Percentiles rank a stretch among this genome's conserved stretches.
Evolutionary conservation across 1,140 invertebrate genomes (phyloP).

Genomic region (Leptinotarsa texana): DNA sequence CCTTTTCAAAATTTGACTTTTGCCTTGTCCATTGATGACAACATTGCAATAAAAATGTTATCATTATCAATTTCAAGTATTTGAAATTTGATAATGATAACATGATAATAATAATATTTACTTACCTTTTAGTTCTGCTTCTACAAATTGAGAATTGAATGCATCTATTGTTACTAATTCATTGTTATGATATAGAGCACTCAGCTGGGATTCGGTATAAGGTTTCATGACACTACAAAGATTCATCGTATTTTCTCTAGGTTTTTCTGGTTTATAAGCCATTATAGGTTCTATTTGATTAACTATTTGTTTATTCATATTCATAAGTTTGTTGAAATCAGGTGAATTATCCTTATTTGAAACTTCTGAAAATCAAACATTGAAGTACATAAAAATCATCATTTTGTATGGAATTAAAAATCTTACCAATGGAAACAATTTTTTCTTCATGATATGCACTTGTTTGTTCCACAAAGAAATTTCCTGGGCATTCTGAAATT

Average conservation of each 20-base stretch:
- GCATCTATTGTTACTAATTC: slow-evolving; percentile 58
- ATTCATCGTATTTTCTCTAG: neutral
- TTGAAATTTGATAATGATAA: no score
- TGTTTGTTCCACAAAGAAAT: no score
- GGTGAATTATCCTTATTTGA: neutral
- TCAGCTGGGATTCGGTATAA: slow-evolving; percentile 60
- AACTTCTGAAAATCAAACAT: neutral
- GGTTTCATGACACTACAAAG: slow-evolving; percentile 46
- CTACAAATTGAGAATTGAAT: slow-evolving; percentile 58
- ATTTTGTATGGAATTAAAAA: no score
- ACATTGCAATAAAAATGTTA: neutral
- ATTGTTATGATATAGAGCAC: slow-evolving; percentile 61
- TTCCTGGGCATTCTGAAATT: no score
- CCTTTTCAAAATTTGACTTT: neutral
- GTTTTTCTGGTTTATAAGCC: slow-evolving; percentile 2
- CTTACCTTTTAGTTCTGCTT: slow-evolving; percentile 58
- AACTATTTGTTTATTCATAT: slow-evolving; percentile 14
- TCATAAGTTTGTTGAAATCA: slow-evolving; percentile 9
- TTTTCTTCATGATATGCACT: no score
- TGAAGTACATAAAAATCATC: no score
- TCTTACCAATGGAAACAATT: no score
- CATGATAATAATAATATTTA: no score
- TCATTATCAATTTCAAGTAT: neutral
- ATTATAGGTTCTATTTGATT: slow-evolving; percentile 8
- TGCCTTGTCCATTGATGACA: neutral